Evolutionary conservation across 2,888 invertebrate species (phyloP).

Genomic region (Lepetodrilus schrolli): DNA sequence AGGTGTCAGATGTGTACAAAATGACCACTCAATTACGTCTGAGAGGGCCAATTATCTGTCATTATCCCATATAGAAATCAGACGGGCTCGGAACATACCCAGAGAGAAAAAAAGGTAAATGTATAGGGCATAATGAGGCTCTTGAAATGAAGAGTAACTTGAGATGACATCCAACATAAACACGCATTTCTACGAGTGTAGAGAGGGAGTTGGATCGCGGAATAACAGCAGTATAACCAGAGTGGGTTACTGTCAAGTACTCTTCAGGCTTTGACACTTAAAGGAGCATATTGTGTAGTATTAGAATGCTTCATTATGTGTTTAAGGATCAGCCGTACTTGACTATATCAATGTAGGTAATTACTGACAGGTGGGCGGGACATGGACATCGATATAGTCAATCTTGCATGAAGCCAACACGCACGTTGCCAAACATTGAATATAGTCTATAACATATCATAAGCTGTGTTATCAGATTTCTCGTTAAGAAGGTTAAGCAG

Average conservation of each 20-base stretch:
- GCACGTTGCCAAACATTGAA: too few relatives aligned
- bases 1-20: conserved; percentile 5
- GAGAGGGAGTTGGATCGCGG: too few relatives aligned
- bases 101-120: not conserved
- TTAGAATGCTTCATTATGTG: not conserved
- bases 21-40: conserved; percentile 21
- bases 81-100: not conserved
- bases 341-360: conserved; percentile 11
- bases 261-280: not conserved
- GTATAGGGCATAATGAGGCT: conserved; percentile 19
- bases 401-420: too few relatives aligned
- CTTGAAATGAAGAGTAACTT: not conserved
- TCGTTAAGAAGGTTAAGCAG: too few relatives aligned
- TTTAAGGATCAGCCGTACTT: not conserved
- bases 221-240: too few relatives aligned
- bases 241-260: not conserved
- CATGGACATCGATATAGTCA: too few relatives aligned
- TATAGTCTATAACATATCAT: too few relatives aligned
- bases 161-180: conserved; percentile 11
- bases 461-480: too few relatives aligned
- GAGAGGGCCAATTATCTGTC: conserved; percentile 1
- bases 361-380: not conserved
- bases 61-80: conserved; percentile 21
- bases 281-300: too few relatives aligned
- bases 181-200: not conserved